A percentile compares a stretch with the other conserved stretches of the same genome.
Conservation (phyloP, 2,113 vertebrate genomes). For the Girardinichthys multiradiatus region DNA sequence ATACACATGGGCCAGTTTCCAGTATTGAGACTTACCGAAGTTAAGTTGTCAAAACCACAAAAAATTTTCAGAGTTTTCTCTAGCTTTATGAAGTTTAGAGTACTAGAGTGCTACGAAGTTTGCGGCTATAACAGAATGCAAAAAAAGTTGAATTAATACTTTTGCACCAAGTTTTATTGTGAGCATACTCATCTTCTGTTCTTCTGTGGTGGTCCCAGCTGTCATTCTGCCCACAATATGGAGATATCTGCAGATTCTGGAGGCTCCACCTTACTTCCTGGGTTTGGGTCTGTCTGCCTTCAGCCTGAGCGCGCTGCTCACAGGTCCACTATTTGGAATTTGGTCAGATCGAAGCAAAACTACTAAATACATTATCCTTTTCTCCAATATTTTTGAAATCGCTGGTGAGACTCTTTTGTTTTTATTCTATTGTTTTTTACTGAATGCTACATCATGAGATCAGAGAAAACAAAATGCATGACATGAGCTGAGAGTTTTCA, state of each 20-base stretch:
- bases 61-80: no score
- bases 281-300: constrained; percentile 86
- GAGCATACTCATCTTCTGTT: constrained; percentile 3
- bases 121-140: no score
- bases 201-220: constrained; percentile 60
- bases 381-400: constrained; percentile 86
- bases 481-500: no score
- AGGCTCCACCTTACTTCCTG: constrained; percentile 84
- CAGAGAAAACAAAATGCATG: no score
- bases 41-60: no score
- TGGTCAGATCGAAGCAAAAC: constrained; percentile 82
- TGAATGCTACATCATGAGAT: neutral
- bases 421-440: neutral
- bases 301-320: constrained; percentile 82
- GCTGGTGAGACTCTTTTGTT: constrained; percentile 71
- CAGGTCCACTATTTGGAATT: constrained; percentile 81
- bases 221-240: constrained; percentile 88
- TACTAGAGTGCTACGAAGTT: no score
- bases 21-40: no score
- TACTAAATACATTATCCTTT: constrained; percentile 83
- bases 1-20: no score
- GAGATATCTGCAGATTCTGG: constrained; percentile 83
- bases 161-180: neutral
- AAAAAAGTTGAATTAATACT: neutral
- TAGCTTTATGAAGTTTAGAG: no score